Percentiles rank a stretch among this genome's conserved stretches.
phyloP scores from a whole-genome alignment of 2,888 invertebrate species.

The Drosophila merina region DNA sequence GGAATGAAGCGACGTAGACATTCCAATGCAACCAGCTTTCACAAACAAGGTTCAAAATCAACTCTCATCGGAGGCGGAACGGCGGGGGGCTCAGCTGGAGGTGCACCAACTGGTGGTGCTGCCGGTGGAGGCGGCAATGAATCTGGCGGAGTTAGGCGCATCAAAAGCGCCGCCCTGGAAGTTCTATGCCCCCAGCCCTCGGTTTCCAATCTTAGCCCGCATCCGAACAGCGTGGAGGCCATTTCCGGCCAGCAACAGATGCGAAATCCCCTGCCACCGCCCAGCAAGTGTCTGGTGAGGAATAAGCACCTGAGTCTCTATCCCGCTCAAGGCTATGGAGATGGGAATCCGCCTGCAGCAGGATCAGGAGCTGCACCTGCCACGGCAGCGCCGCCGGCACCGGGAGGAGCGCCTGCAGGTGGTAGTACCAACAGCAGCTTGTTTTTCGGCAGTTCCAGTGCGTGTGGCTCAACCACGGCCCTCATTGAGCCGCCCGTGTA shows the following conservation, averaged over 20 bases:
- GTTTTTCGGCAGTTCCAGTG: constrained; percentile 66
- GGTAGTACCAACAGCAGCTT: constrained; percentile 13
- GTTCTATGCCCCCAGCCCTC: constrained; percentile 89
- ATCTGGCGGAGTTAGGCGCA: constrained; percentile 85
- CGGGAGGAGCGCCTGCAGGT: constrained; percentile 10
- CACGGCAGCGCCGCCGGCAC: constrained; percentile 37
- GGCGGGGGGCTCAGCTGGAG: constrained; percentile 1
- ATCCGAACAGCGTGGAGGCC: constrained; percentile 92
- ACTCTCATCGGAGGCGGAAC: constrained; percentile 42
- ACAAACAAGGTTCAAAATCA: constrained; percentile 66
- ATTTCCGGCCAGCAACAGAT: constrained; percentile 87
- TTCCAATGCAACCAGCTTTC: constrained; percentile 83
- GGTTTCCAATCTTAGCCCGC: constrained; percentile 89
- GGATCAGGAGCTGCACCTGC: constrained; percentile 71
- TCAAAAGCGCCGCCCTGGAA: constrained; percentile 89
- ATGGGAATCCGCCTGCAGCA: constrained; percentile 43
- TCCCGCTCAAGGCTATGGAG: constrained; percentile 82
- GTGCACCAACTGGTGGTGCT: background rate
- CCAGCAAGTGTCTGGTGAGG: constrained; percentile 88
- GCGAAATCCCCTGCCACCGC: constrained; percentile 89
- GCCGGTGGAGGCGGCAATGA: background rate
- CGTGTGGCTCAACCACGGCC: constrained; percentile 78
- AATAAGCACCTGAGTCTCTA: constrained; percentile 89
- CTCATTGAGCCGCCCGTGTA: constrained; percentile 85
- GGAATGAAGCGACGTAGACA: constrained; percentile 82